Conservation (phyloP, 2,888 invertebrate species). For the Athalia rosae region DNA sequence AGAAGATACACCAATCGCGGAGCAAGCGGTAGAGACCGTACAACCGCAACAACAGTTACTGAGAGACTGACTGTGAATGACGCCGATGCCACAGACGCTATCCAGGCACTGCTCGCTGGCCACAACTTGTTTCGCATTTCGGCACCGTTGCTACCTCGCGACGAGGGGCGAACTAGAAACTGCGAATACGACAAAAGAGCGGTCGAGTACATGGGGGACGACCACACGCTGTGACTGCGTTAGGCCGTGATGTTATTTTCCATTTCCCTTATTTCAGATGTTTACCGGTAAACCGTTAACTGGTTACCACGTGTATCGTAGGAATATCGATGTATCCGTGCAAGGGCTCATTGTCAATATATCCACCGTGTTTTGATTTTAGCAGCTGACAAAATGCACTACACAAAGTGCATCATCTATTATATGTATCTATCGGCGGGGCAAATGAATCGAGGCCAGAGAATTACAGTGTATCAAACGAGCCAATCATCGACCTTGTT, state of each 20-base stretch:
- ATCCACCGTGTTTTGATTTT: background rate
- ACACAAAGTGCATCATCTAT: too few species aligned
- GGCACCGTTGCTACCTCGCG: constrained; percentile 28
- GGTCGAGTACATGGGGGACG: background rate
- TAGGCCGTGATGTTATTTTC: too few species aligned
- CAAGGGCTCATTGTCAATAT: background rate
- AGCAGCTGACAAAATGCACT: too few species aligned
- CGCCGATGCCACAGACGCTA: background rate
- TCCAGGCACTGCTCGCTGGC: background rate
- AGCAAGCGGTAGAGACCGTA: background rate
- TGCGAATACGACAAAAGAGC: background rate
- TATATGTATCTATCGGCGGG: too few species aligned
- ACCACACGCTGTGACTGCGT: constrained; percentile 8
- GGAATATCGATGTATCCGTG: background rate
- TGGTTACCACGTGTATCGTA: too few species aligned
- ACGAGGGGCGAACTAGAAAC: background rate
- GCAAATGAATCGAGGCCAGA: too few species aligned
- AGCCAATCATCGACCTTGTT: too few species aligned
- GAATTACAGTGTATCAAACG: too few species aligned
- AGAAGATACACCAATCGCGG: background rate
- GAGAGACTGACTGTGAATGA: too few species aligned
- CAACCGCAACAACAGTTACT: background rate
- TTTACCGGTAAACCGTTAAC: too few species aligned
- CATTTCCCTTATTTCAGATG: too few species aligned
- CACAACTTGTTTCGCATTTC: constrained; percentile 23